Evolutionary conservation across 2,888 invertebrate genomes (phyloP).

Genomic region (Papilio gigon): DNA sequence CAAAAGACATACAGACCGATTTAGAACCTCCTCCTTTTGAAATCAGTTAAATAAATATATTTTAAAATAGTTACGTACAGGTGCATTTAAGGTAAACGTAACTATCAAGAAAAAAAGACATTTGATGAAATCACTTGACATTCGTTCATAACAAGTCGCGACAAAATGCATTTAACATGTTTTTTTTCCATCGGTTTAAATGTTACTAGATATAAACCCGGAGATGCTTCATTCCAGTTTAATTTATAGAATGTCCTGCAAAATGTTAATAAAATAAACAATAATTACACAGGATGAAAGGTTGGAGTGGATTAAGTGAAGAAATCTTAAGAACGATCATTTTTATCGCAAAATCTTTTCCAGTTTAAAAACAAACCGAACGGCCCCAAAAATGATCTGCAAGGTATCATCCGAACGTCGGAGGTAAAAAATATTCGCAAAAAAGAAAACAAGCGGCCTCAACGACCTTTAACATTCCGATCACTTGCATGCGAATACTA

Average conservation of each 20-base stretch:
- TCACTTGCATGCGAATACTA: slow-evolving; percentile 46
- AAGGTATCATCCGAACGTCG: slow-evolving; percentile 50
- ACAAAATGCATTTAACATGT: slow-evolving; percentile 7
- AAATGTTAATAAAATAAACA: slow-evolving; percentile 13
- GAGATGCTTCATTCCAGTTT: slow-evolving; percentile 23
- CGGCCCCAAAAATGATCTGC: slow-evolving; percentile 32
- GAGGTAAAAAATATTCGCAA: slow-evolving; percentile 68
- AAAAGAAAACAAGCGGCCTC: slow-evolving; percentile 73
- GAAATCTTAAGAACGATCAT: not conserved
- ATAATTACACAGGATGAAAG: slow-evolving; percentile 8
- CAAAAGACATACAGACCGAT: no score
- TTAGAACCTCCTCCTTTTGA: no score
- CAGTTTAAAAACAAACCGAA: slow-evolving; percentile 26
- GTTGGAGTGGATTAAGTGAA: not conserved
- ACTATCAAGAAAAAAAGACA: not conserved
- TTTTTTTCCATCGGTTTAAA: slow-evolving; percentile 24
- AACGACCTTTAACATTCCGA: slow-evolving; percentile 76
- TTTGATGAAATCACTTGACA: not conserved
- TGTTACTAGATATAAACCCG: slow-evolving; percentile 20
- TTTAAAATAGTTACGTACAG: no score
- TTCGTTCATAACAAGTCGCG: not conserved
- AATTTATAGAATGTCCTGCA: slow-evolving; percentile 23
- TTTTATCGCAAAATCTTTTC: slow-evolving; percentile 18
- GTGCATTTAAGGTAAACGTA: no score
- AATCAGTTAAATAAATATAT: no score